Evolutionary conservation across 2,888 invertebrate genomes (phyloP), one percentile per base, ranked within the genome.

Genomic region (Acanthosepion lycidas): DNA sequence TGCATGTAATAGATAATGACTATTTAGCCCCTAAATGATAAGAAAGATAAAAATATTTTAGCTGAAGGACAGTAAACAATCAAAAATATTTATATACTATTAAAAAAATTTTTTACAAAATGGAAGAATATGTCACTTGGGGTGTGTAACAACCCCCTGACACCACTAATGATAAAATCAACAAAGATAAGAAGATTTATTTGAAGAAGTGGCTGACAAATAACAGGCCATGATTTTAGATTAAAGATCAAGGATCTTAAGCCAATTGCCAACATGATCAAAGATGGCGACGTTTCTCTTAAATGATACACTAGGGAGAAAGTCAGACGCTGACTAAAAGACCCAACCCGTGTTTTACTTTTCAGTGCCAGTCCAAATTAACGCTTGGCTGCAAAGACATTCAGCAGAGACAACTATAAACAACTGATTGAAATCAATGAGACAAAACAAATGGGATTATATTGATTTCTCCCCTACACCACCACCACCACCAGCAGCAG

Each of bases 171-270:
- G n/a, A 78, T 78, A n/a, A 12, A 78, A 78, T 78, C 78, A n/a
- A 78, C 33, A n/a, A n/a, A n/a, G n/a, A 78, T n/a, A 23, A 59
- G 23, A 6, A 20, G 23, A 59, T 59, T 23, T 33, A 33, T n/a
- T 78, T 12, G n/a, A 28, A 28, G 6, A n/a, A 78, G n/a, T 78
- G 33, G 78, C n/a, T 78, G 78, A 78, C 78, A 78, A 78, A 78
- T 33, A 18, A n/a, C 15, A 15, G 78, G n/a, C 78, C n/a, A 78
- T 78, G n/a, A 78, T 78, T 78, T 78, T n/a, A 6, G n/a, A 78
- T 78, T 78, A 78, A 78, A n/a, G 78, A 78, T 78, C 78, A 78
- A 78, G 33, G n/a, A 78, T 78, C n/a, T 78, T n/a, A n/a, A n/a
- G n/a, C 33, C 78, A 78, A 78, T 78, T 78, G 33, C n/a, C n/a